Percentiles rank a stretch among this genome's conserved stretches.
Conservation (phyloP, 2,888 invertebrate genomes). For the Drosophila nr. perissopoda region DNA sequence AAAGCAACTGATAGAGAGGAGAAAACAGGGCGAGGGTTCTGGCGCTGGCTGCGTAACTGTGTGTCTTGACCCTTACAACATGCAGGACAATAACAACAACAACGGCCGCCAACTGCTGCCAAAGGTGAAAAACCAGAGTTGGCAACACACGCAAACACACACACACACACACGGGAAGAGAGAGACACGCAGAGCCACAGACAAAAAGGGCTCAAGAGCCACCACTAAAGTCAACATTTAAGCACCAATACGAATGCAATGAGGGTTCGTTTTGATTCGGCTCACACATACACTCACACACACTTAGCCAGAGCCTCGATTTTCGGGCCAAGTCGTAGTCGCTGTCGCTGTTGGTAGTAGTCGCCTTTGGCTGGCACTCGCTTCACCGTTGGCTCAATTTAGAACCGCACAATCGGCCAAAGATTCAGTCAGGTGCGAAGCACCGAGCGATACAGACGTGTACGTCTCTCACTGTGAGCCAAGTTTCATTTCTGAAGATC, state of each 20-base stretch:
- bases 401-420: slow-evolving; percentile 81
- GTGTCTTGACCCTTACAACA: slow-evolving; percentile 79
- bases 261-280: slow-evolving; percentile 78
- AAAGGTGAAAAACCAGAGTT: slow-evolving; percentile 82
- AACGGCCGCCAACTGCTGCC: slow-evolving; percentile 77
- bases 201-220: slow-evolving; percentile 58
- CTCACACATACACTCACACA: slow-evolving; percentile 49
- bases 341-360: slow-evolving; percentile 35
- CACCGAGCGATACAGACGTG: slow-evolving; percentile 85
- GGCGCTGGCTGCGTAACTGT: slow-evolving; percentile 78
- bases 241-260: slow-evolving; percentile 56
- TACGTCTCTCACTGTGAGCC: slow-evolving; percentile 71
- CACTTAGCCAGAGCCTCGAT: slow-evolving; percentile 52
- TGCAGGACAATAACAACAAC: slow-evolving; percentile 63
- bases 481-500: slow-evolving; percentile 45
- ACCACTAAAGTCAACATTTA: slow-evolving; percentile 67
- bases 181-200: slow-evolving; percentile 1
- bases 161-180: slow-evolving; percentile 1
- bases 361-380: slow-evolving; percentile 48
- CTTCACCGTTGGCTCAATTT: slow-evolving; percentile 81
- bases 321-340: slow-evolving; percentile 69
- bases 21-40: slow-evolving; percentile 25
- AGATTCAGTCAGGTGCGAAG: slow-evolving; percentile 85
- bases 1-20: slow-evolving; percentile 64
- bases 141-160: slow-evolving; percentile 47